phyloP scores from a whole-genome alignment of 2,797 vertebrate genomes.

The Ataeniobius toweri region DNA sequence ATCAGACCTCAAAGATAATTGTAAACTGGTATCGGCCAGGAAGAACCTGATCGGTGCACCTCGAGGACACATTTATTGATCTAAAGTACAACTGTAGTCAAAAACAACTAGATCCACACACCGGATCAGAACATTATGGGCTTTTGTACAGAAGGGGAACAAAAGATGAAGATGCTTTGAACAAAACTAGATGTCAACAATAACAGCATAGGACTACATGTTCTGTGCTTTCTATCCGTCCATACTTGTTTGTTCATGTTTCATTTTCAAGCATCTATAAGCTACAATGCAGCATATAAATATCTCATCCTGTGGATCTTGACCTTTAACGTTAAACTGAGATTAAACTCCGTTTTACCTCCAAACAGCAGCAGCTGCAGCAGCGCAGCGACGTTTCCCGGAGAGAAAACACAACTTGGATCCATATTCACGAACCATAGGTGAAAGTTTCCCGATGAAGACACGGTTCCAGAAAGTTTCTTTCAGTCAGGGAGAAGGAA shows the following conservation, averaged over 20 bases:
- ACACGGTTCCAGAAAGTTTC: slow-evolving; percentile 40
- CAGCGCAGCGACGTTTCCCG: slow-evolving; percentile 70
- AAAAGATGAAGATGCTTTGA: no score
- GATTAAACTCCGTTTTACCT: slow-evolving; percentile 67
- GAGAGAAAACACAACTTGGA: slow-evolving; percentile 76
- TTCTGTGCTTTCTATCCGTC: no score
- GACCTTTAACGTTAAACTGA: neutral
- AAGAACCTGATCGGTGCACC: neutral
- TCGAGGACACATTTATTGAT: neutral
- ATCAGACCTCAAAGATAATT: neutral
- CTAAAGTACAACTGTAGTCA: no score
- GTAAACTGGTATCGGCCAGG: neutral
- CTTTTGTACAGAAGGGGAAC: no score
- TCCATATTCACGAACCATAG: slow-evolving; percentile 82
- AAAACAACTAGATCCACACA: neutral
- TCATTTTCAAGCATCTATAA: no score
- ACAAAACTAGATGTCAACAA: no score
- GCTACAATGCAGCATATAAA: no score
- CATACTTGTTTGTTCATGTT: no score
- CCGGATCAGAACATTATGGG: no score
- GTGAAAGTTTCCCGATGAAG: slow-evolving; percentile 75
- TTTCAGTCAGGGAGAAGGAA: neutral
- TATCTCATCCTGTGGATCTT: neutral
- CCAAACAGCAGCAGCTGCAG: slow-evolving; percentile 68
- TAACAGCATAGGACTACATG: no score